Evolutionary conservation across 2,888 invertebrate genomes (phyloP), one percentile per base, ranked within the genome.

Genomic region (Athalia rosae): DNA sequence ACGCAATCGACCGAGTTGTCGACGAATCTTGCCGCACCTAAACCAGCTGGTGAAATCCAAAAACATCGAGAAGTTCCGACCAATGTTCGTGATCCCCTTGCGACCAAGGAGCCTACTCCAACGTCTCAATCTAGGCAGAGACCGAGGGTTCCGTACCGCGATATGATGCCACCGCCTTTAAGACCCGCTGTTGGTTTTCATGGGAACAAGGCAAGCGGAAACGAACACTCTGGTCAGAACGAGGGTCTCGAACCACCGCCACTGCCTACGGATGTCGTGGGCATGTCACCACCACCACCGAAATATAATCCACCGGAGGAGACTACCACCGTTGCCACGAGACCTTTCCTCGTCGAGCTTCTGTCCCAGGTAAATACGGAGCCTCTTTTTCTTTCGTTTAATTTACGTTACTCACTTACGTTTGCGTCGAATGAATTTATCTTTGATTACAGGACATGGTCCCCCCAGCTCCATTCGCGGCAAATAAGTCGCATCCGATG

Each of bases 241-340:
- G 84, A 84, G 59, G 87, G 83, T 11, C 78, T 89, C 6, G 87
- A 87, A 74, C 88, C 89, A 56, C 77, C 77, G 15, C 87, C 89
- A 4, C 81, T 82, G 13, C 84, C 86, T 0, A 83, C 85, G 4
- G 86, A 87, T 3, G 89, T 89, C 9, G 82, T 90, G 48, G 89
- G 89, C 6, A 79, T 90, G 48, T 88, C 89, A 4, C 89, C 89
- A 48, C 89, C 89, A 3, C 89, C 89, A 0, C 87, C 87, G 2
- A 84, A 89, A 56, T 89, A 88, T 66, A 87, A 89, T 79, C 87
- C 89, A 1, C 64, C 88, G 41, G 84, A 88, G 74, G 89, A 89
- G 53, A 83, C 86, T 0, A 79, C 79, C 79, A 81, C 78, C 47
- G 58, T 76, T 6, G 80, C 76, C 9, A 83, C 84, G 3, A 82